Evolutionary conservation across 1,140 invertebrate genomes (phyloP), one percentile per base, ranked within the genome.

Genomic region (Campoletis sonorensis): DNA sequence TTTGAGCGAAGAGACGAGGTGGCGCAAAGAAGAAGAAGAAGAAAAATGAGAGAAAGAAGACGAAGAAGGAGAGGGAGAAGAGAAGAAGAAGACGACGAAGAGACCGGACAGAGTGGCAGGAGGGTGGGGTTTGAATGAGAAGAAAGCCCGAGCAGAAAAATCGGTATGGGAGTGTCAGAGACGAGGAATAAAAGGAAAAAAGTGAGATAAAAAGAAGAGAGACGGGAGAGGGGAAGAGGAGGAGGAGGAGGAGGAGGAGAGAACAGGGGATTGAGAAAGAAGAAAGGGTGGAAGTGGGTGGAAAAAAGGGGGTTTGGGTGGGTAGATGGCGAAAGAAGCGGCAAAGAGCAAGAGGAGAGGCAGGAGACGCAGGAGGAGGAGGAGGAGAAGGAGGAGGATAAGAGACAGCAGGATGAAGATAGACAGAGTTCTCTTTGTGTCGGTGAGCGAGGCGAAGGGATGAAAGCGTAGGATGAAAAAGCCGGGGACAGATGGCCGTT

Each of bases 401-500:
- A 86, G 81, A 88, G 86, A 88, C 51, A 54, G 51, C 16, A n/a
- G 76, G 77, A 71, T 79, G 64, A 79, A 68, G 79, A 84, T 84
- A 85, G 81, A 88, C 84, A 87, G 82, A 33, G 13, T 70, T 84
- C 84, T 87, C 86, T 86, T 87, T 89, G 86, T 88, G 86, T 84
- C 71, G 79, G 85, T 30, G 45, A 51, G 45, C 82, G 64, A 82
- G 86, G 85, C 84, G 83, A 86, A 88, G 86, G 86, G 86, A 89
- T 87, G 88, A 88, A 88, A 88, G 87, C 86, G 84, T 83, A 88
- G 81, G 87, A 88, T 89, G 89, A 90, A 90, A 91, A 90, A 91
- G 87, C 85, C 87, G 85, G 88, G 89, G 90, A 91, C 91, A 91
- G 91, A 91, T 91, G 91, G 90, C 90, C 87, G 89, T 90, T 91